phyloP scores from a whole-genome alignment of 2,797 vertebrate species.

The Rhynchonycteris naso region DNA sequence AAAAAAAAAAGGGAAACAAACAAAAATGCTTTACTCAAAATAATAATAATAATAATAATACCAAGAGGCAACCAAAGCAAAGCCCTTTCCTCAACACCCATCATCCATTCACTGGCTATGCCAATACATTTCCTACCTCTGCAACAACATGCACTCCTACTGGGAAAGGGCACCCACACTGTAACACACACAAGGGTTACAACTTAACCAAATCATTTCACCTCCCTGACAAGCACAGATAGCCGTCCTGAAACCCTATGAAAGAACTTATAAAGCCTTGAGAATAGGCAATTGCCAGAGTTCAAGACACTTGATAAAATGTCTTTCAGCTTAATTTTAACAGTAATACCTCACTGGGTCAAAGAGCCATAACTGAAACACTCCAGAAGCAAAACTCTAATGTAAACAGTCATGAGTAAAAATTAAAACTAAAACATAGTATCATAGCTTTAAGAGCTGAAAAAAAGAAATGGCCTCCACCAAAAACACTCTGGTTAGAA shows the following conservation, averaged over 20 bases:
- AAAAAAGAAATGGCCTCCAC: constrained; percentile 18
- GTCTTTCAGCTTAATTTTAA: neutral
- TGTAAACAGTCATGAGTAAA: neutral
- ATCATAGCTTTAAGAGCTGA: neutral
- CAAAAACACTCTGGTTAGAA: neutral
- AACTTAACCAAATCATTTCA: constrained; percentile 31
- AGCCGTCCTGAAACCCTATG: neutral
- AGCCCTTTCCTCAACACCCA: neutral
- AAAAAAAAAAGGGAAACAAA: too few relatives aligned
- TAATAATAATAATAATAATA: too few relatives aligned
- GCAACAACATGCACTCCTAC: neutral
- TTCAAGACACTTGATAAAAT: constrained; percentile 24
- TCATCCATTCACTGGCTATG: neutral
- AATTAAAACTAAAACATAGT: constrained; percentile 2
- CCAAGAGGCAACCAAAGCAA: neutral
- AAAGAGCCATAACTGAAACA: neutral
- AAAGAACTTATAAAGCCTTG: constrained; percentile 24
- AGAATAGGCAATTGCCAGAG: constrained; percentile 22
- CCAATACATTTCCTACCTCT: neutral
- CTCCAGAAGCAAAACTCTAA: constrained; percentile 24
- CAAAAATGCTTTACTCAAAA: too few relatives aligned
- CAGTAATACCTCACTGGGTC: constrained; percentile 15
- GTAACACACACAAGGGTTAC: neutral
- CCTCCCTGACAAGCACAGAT: neutral
- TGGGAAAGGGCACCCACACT: neutral